These are phyloP conservation scores for Gonatopus flavifemur DNA, from an alignment of 1,140 invertebrate species.

Conservation along the genomic window DNA sequence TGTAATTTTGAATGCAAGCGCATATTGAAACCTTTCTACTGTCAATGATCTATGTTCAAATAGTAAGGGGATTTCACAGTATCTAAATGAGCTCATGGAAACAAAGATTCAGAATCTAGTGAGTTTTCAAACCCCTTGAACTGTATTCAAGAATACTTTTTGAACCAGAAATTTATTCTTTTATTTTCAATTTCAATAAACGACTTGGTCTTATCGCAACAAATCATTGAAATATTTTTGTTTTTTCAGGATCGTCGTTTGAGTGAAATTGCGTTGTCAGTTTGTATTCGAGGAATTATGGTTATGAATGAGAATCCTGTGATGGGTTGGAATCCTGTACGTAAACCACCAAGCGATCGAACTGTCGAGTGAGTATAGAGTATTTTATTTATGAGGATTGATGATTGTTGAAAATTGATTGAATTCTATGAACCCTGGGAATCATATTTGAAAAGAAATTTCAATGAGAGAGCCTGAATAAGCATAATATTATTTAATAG, in stretches of 20 bases:
- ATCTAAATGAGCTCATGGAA: no score
- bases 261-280: conserved; percentile 43
- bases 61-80: no score
- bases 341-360: conserved; percentile 57
- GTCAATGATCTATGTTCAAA: no score
- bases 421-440: conserved; percentile 1
- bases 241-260: conserved; percentile 43
- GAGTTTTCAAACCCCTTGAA: no score
- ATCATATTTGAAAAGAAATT: conserved; percentile 1
- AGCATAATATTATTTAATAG: conserved; percentile 11
- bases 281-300: conserved; percentile 70
- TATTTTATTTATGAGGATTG: conserved; percentile 1
- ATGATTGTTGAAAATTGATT: background rate
- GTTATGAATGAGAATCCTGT: conserved; percentile 67
- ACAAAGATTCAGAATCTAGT: no score
- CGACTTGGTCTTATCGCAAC: no score
- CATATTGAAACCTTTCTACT: no score
- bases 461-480: no score
- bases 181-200: no score
- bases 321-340: conserved; percentile 71
- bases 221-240: conserved; percentile 8
- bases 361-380: conserved; percentile 36
- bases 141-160: no score
- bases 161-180: no score
- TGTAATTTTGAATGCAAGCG: no score